phyloP scores from a whole-genome alignment of 2,797 vertebrate species.

The Lateolabrax maculatus region DNA sequence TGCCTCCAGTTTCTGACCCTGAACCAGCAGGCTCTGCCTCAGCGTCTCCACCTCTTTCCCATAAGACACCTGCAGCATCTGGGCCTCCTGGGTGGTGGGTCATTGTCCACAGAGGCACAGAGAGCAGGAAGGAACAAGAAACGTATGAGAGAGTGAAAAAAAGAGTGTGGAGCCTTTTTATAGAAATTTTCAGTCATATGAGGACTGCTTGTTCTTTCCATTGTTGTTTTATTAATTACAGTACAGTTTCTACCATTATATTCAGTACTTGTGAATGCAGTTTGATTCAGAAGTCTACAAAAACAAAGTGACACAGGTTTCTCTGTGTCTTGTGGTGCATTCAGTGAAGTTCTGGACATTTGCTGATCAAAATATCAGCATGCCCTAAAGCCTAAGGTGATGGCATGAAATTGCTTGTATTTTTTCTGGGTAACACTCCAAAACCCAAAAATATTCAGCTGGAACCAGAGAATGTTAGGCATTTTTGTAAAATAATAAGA shows the following conservation, averaged over 20 bases:
- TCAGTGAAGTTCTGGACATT: neutral
- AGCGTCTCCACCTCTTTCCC: conserved; percentile 92
- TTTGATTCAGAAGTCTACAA: neutral
- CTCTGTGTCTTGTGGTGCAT: neutral
- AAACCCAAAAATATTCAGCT: neutral
- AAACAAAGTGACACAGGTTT: neutral
- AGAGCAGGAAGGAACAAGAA: neutral
- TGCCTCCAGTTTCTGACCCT: conserved; percentile 94
- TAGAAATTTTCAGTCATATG: neutral
- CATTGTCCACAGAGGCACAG: neutral
- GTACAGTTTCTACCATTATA: neutral
- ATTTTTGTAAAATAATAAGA: too few species aligned
- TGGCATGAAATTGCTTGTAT: too few species aligned
- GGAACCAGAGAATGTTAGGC: neutral
- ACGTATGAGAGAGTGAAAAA: neutral
- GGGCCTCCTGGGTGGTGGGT: conserved; percentile 86
- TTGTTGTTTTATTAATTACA: neutral
- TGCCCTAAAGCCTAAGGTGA: too few species aligned
- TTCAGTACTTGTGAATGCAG: neutral
- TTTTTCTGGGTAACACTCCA: neutral
- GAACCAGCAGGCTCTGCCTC: conserved; percentile 88
- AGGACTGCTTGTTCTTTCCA: neutral
- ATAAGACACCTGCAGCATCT: conserved; percentile 90
- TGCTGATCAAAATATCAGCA: too few species aligned
- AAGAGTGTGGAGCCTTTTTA: neutral